Conservation (phyloP, 2,797 vertebrate species). For the Somateria mollissima region DNA sequence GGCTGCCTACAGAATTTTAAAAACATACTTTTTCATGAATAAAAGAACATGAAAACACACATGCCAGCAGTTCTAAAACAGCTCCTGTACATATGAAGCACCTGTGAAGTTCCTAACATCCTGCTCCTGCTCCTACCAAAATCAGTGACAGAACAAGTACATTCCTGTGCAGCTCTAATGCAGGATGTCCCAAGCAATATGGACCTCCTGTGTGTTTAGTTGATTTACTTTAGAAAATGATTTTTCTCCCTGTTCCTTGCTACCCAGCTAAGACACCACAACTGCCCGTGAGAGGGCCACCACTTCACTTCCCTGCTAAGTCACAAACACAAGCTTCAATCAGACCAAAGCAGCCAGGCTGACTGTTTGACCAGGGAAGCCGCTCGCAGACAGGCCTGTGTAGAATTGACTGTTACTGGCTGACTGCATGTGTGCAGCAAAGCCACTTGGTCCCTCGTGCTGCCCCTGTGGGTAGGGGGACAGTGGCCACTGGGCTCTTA, state of each 20-base stretch:
- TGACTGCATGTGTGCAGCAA: neutral
- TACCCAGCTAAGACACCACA: neutral
- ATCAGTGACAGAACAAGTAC: neutral
- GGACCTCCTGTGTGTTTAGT: neutral
- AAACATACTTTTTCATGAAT: accelerated
- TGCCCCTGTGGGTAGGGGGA: neutral
- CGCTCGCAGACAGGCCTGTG: neutral
- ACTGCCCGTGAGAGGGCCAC: neutral
- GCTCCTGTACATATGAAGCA: neutral
- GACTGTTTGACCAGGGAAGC: neutral
- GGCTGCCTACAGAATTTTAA: neutral
- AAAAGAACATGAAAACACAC: neutral
- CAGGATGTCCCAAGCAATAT: neutral
- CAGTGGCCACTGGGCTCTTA: accelerated
- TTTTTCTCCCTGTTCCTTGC: neutral
- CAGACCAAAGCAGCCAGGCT: neutral
- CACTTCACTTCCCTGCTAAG: neutral
- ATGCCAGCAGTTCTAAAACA: neutral
- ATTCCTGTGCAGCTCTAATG: neutral
- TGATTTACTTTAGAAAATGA: neutral
- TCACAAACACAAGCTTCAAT: neutral
- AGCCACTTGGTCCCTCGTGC: neutral
- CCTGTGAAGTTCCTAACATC: neutral
- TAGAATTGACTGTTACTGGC: neutral
- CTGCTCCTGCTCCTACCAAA: neutral